Evolutionary conservation across 2,797 vertebrate species (phyloP).

Genomic region (Esox lucius): DNA sequence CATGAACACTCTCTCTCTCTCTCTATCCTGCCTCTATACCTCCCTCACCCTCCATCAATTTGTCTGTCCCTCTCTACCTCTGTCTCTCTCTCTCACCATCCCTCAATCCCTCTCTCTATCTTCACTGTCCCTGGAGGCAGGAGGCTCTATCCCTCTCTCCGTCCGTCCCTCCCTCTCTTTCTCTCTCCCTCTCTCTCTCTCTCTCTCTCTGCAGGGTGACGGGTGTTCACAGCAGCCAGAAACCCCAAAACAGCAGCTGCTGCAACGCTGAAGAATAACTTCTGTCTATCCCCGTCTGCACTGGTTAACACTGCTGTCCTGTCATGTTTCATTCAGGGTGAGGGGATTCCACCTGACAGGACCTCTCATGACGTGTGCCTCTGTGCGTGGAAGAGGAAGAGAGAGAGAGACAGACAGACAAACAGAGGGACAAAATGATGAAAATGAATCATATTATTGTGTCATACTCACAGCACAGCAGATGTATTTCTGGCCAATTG

Average conservation of each 20-base stretch:
- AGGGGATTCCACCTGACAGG: slow-evolving; percentile 47
- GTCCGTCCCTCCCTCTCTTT: neutral
- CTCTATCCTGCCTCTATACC: slow-evolving; percentile 12
- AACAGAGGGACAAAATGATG: neutral
- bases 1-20: slow-evolving; percentile 39
- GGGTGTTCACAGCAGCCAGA: slow-evolving; percentile 49
- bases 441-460: neutral
- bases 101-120: too few species aligned
- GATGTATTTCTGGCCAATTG: neutral
- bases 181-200: neutral
- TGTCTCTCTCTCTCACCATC: too few species aligned
- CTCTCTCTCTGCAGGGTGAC: neutral
- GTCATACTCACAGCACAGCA: neutral
- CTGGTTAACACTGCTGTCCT: slow-evolving; percentile 36
- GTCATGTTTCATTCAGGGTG: slow-evolving; percentile 46
- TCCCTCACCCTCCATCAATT: too few species aligned
- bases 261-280: slow-evolving; percentile 63
- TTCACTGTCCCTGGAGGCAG: too few species aligned
- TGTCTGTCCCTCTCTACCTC: too few species aligned
- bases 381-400: slow-evolving; percentile 6
- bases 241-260: slow-evolving; percentile 40
- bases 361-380: slow-evolving; percentile 38
- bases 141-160: neutral
- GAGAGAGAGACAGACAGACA: neutral
- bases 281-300: slow-evolving; percentile 10